These are phyloP conservation scores for Chorisops tibialis DNA, from an alignment of 2,888 invertebrate genomes.

Conservation along the genomic window DNA sequence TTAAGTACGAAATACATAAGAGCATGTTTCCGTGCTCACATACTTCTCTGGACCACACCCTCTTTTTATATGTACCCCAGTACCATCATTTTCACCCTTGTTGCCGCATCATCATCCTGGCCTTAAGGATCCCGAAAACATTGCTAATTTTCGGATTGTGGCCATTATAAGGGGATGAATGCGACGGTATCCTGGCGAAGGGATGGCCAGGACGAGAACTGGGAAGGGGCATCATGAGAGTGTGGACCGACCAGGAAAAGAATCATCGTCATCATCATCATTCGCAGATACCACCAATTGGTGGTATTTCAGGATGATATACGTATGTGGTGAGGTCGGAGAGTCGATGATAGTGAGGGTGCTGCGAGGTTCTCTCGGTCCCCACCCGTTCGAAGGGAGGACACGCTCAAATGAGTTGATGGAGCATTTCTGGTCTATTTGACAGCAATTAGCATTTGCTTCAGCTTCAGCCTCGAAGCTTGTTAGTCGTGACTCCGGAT, in stretches of 20 bases:
- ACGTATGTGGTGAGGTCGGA: not conserved
- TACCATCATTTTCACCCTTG: too few relatives aligned
- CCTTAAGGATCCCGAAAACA: slow-evolving; percentile 22
- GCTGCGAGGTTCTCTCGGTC: not conserved
- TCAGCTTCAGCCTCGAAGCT: slow-evolving; percentile 13
- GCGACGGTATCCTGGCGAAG: slow-evolving; percentile 12
- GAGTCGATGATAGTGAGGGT: not conserved
- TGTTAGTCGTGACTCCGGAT: not conserved
- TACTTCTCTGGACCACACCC: slow-evolving; percentile 18
- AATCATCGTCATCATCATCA: slow-evolving; percentile 3
- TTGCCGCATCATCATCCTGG: too few relatives aligned
- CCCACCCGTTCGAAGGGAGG: slow-evolving; percentile 4
- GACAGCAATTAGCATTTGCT: slow-evolving; percentile 26
- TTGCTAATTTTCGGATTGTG: slow-evolving; percentile 34
- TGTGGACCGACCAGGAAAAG: too few relatives aligned
- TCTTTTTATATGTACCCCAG: slow-evolving; percentile 8
- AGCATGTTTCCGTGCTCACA: not conserved
- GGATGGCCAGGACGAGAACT: not conserved
- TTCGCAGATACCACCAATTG: slow-evolving; percentile 21
- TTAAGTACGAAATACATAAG: not conserved
- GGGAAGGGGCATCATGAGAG: not conserved
- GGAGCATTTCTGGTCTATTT: slow-evolving; percentile 30
- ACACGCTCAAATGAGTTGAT: slow-evolving; percentile 26
- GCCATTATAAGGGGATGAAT: slow-evolving; percentile 24
- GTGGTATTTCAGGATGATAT: slow-evolving; percentile 17